phyloP scores from a whole-genome alignment of 2,797 vertebrate genomes.

The Kryptopterus vitreolus region DNA sequence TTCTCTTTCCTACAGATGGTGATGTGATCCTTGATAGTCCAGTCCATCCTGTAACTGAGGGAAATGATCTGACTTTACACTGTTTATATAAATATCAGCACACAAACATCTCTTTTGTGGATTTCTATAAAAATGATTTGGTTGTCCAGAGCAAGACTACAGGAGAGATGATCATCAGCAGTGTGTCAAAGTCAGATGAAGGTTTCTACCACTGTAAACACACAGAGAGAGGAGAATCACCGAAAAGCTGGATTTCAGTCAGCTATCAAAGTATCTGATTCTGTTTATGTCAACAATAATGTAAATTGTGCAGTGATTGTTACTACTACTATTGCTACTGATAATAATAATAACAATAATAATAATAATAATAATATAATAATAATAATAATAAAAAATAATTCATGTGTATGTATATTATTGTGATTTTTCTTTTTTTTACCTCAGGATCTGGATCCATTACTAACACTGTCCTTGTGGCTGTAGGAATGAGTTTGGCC shows the following conservation, averaged over 20 bases:
- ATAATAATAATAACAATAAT: background rate
- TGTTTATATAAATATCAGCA: background rate
- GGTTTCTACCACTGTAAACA: constrained; percentile 37
- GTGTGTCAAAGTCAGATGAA: constrained; percentile 4
- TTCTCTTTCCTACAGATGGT: constrained; percentile 9
- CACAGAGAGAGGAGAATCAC: constrained; percentile 24
- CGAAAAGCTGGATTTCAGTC: constrained; percentile 32
- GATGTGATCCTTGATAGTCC: constrained; percentile 2
- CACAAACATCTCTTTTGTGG: background rate
- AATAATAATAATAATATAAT: background rate
- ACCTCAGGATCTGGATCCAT: background rate
- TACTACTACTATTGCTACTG: background rate
- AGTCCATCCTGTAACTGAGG: constrained; percentile 2
- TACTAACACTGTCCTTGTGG: background rate
- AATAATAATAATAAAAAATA: background rate
- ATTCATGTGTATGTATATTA: background rate
- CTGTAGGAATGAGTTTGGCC: constrained; percentile 7
- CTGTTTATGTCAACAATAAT: background rate
- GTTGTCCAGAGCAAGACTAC: constrained; percentile 13
- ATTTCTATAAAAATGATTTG: constrained; percentile 28
- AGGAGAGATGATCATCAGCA: constrained; percentile 32
- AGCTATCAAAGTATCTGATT: background rate
- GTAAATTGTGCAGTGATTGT: background rate
- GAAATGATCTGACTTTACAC: background rate
- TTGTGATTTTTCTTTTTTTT: background rate